Evolutionary conservation across 2,888 invertebrate genomes (phyloP), one percentile per base, ranked within the genome.

Genomic region (Geotrupes spiniger): DNA sequence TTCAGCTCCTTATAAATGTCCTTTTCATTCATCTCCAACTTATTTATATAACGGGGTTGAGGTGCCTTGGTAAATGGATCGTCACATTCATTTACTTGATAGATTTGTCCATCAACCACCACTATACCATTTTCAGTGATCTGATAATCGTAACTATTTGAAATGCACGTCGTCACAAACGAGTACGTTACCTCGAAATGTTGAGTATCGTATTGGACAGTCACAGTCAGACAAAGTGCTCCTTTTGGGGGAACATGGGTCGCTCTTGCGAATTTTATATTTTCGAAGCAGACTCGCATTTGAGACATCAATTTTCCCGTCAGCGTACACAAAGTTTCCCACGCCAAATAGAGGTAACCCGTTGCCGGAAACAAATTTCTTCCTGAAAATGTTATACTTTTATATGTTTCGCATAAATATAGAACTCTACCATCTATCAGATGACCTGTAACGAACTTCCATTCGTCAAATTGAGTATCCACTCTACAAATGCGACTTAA

Each of bases 371-470:
- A 63, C n/a, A 70, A 48, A 29, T 61, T 62, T 25, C 66, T 58
- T 38, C 75, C 76, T 74, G 38, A 11, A 49, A 53, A 11, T 3
- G 10, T 33, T 16, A 21, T 10, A 2, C 4, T 29, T 4, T 11
- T 29, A 10, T 4, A 1, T 11, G 9, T 2, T 10, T 4, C 10
- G 11, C 5, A 1, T 10, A 29, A 11, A 11, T 4, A 29, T n/a
- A 25, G 10, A n/a, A 1, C 17, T 2, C 80, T 72, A 81, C 93
- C 91, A 71, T 95, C 93, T 51, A 95, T 87, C 8, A 84, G 78
- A 70, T 95, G 94, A 0, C 90, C 92, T 21, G 74, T 73, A 70
- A 92, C 76, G 63, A 81, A 92, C 42, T 85, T 83, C 63, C 80
- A 82, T 61, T 83, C 81, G 48, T 87, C 85, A 54, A 85, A 84